Percentiles rank a stretch among this genome's conserved stretches.
Evolutionary conservation across 1,140 invertebrate genomes (phyloP).

Genomic region (Dreissena rostriformis): DNA sequence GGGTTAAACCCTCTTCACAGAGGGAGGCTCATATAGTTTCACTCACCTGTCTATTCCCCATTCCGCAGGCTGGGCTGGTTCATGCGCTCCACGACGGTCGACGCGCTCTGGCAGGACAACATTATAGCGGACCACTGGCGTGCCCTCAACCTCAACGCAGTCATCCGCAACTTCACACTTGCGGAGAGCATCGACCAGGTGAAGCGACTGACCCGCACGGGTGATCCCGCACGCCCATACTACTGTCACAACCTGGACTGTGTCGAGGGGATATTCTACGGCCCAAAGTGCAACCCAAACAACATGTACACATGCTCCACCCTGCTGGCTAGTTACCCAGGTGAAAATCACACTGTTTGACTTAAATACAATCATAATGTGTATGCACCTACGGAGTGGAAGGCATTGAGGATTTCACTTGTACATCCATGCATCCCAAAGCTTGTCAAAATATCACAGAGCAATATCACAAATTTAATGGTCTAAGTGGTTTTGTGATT

Average conservation of each 20-base stretch:
- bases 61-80: slow-evolving; percentile 87
- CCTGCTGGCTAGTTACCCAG: slow-evolving; percentile 84
- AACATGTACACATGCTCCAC: slow-evolving; percentile 79
- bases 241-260: slow-evolving; percentile 75
- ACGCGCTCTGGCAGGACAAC: slow-evolving; percentile 67
- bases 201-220: slow-evolving; percentile 27
- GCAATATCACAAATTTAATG: no score
- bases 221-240: not conserved
- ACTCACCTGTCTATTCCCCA: not conserved
- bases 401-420: no score
- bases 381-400: no score
- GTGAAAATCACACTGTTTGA: slow-evolving; percentile 63
- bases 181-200: slow-evolving; percentile 49
- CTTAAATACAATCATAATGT: no score
- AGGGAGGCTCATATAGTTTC: no score
- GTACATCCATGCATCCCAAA: no score
- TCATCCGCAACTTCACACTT: slow-evolving; percentile 64
- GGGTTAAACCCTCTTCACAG: no score
- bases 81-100: slow-evolving; percentile 81
- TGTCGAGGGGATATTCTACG: slow-evolving; percentile 81
- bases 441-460: no score
- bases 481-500: no score
- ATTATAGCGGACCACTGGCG: slow-evolving; percentile 76
- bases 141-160: slow-evolving; percentile 59
- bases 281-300: slow-evolving; percentile 84